Percentiles rank a stretch among this genome's conserved stretches.
phyloP scores from a whole-genome alignment of 2,888 invertebrate species.

The Ernsta delagoae region DNA sequence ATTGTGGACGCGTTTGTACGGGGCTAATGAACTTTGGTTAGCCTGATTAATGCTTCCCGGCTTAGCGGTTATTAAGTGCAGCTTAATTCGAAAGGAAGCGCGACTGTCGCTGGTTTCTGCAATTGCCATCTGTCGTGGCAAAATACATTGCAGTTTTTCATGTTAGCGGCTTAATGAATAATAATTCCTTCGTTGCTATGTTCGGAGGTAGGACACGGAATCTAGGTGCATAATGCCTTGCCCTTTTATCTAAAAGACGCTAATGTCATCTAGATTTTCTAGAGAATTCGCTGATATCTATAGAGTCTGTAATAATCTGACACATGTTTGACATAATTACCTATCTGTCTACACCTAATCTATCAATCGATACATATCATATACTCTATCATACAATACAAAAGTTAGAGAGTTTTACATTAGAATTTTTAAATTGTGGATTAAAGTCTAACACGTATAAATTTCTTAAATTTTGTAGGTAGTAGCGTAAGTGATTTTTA shows the following conservation, averaged over 20 bases:
- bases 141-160: background rate
- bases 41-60: conserved; percentile 29
- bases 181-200: background rate
- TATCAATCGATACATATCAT: no score
- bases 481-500: no score
- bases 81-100: background rate
- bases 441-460: background rate
- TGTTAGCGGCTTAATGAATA: background rate
- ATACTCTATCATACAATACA: no score
- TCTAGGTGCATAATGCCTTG: background rate
- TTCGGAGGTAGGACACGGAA: background rate
- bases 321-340: no score
- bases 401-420: no score
- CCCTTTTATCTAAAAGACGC: no score
- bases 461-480: background rate
- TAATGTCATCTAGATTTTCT: no score
- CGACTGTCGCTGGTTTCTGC: background rate
- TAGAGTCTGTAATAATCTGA: no score
- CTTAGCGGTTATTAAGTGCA: conserved; percentile 18
- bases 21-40: conserved; percentile 28
- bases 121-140: background rate
- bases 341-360: no score
- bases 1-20: conserved; percentile 16
- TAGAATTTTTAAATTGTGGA: no score
- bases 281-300: no score